phyloP scores from a whole-genome alignment of 2,113 vertebrate genomes.

The Atractosteus spatula region DNA sequence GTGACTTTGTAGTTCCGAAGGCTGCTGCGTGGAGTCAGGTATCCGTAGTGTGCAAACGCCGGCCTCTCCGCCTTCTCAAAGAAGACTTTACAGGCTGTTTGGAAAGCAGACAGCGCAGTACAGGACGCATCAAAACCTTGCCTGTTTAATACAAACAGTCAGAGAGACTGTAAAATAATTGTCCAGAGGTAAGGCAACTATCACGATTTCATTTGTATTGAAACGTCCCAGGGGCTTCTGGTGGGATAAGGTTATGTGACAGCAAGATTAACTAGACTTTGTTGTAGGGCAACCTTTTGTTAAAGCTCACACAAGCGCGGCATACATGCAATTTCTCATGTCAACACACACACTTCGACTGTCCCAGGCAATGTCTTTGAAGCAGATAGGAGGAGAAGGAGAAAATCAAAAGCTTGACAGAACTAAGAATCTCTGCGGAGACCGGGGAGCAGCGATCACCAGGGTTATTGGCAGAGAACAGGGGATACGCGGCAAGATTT shows the following conservation, averaged over 20 bases:
- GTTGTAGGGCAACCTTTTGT: conserved; percentile 8
- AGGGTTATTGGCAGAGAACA: background rate
- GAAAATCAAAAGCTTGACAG: background rate
- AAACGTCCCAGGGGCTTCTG: background rate
- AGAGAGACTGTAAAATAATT: background rate
- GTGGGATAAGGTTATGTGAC: conserved; percentile 2
- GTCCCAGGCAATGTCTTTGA: background rate
- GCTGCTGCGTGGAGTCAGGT: background rate
- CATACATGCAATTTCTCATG: conserved; percentile 9
- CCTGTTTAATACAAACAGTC: background rate
- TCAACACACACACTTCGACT: background rate
- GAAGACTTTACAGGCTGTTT: too few relatives aligned
- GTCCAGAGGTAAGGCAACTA: background rate
- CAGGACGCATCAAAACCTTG: background rate
- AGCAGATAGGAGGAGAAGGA: background rate
- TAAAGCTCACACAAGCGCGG: background rate
- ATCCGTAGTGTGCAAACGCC: background rate
- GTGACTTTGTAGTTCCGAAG: background rate
- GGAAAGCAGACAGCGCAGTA: too few relatives aligned
- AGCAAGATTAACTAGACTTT: conserved; percentile 4
- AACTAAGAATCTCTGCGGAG: background rate
- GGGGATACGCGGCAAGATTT: background rate
- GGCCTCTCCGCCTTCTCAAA: background rate
- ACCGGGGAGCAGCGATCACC: conserved; percentile 24
- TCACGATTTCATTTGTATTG: background rate